These are phyloP conservation scores for Papilio machaon DNA, from an alignment of 1,140 invertebrate species.

Conservation along the genomic window DNA sequence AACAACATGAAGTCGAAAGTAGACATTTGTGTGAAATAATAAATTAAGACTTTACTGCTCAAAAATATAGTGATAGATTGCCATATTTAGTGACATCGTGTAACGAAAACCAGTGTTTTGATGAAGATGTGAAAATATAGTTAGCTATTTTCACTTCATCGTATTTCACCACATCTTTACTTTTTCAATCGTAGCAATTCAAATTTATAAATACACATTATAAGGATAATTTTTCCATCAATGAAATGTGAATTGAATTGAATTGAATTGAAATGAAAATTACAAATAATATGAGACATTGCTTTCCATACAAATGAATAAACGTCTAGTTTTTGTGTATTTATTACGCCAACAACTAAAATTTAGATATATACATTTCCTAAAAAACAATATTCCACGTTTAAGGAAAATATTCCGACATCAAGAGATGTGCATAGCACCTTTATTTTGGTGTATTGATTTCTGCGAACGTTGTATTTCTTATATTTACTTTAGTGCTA, in stretches of 20 bases:
- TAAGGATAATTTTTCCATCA: not conserved
- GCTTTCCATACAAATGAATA: not conserved
- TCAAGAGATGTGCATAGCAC: too few relatives aligned
- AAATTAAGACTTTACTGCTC: not conserved
- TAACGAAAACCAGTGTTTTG: too few relatives aligned
- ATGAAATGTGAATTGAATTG: too few relatives aligned
- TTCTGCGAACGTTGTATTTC: too few relatives aligned
- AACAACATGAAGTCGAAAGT: not conserved
- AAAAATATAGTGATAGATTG: not conserved
- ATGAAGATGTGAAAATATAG: not conserved
- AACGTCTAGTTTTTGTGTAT: too few relatives aligned
- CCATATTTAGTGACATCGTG: not conserved
- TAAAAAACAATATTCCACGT: too few relatives aligned
- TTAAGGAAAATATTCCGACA: too few relatives aligned
- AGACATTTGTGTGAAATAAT: not conserved
- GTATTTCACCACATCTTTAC: not conserved
- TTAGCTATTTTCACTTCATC: not conserved
- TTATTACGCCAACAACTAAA: too few relatives aligned
- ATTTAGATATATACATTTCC: too few relatives aligned
- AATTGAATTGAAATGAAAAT: too few relatives aligned
- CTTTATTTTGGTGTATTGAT: too few relatives aligned
- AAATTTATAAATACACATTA: not conserved
- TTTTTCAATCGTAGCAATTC: not conserved
- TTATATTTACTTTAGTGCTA: too few relatives aligned
- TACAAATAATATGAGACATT: not conserved